Evolutionary conservation across 1,140 invertebrate genomes (phyloP).

Genomic region (Bombus superbus): DNA sequence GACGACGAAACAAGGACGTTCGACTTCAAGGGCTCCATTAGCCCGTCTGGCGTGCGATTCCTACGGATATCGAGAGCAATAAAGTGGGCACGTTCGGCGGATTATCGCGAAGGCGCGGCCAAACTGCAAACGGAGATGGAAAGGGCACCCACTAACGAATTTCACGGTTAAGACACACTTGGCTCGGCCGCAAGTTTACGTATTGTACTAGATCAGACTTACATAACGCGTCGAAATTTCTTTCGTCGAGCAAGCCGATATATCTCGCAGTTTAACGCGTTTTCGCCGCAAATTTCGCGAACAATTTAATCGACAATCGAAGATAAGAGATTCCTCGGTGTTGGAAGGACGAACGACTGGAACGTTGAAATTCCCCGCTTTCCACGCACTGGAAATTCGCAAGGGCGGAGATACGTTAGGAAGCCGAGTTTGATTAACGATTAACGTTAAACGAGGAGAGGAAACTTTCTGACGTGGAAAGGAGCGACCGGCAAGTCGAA

Average conservation of each 20-base stretch:
- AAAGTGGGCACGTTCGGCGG: conserved; percentile 14
- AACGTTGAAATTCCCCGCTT: too few species aligned
- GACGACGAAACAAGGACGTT: not conserved
- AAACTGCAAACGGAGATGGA: not conserved
- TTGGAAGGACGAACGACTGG: not conserved
- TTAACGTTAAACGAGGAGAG: not conserved
- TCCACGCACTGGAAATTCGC: too few species aligned
- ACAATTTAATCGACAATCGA: not conserved
- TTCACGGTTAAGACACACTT: not conserved
- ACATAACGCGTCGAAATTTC: not conserved
- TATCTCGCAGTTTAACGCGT: too few species aligned
- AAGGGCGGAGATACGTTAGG: too few species aligned
- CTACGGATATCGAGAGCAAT: not conserved
- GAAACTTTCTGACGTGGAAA: too few species aligned
- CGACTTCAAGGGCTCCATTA: conserved; percentile 41
- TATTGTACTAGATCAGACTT: not conserved
- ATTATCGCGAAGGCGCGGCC: conserved; percentile 25
- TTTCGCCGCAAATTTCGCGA: too few species aligned
- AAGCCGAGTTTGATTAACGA: not conserved
- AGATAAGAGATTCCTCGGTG: not conserved
- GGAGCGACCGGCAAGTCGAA: too few species aligned
- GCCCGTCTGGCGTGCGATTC: not conserved
- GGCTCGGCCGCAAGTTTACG: not conserved
- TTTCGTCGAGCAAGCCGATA: not conserved
- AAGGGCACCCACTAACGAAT: not conserved